phyloP scores from a whole-genome alignment of 35 echinoderm and acorn worm species.

The Ophiothrix spiculata region DNA sequence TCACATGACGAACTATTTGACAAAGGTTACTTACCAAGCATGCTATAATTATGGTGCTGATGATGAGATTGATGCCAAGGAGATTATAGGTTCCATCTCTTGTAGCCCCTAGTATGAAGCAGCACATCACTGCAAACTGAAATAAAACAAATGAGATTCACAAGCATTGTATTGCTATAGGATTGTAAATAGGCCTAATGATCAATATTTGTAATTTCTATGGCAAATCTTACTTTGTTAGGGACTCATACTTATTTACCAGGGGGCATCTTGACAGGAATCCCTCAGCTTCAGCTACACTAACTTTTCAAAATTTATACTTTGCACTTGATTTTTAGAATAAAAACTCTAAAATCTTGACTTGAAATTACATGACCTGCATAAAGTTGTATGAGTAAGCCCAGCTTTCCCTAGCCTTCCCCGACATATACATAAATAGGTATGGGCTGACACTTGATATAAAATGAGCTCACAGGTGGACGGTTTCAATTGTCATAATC shows the following conservation, averaged over 20 bases:
- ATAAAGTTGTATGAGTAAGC: too few relatives aligned
- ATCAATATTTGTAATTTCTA: neutral
- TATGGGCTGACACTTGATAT: too few relatives aligned
- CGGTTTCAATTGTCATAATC: too few relatives aligned
- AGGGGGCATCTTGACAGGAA: neutral
- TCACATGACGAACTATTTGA: too few relatives aligned
- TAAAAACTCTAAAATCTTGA: too few relatives aligned
- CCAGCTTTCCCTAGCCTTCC: too few relatives aligned
- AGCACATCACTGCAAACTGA: conserved; percentile 15
- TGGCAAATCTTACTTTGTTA: too few relatives aligned
- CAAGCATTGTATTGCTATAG: neutral
- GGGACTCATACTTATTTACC: too few relatives aligned
- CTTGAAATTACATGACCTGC: too few relatives aligned
- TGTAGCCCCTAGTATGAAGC: conserved; percentile 7
- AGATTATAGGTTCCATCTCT: conserved; percentile 10
- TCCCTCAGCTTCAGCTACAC: neutral
- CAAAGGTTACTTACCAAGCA: conserved; percentile 8
- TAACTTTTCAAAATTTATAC: neutral
- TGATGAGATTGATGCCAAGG: conserved; percentile 17
- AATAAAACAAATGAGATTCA: neutral
- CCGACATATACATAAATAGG: too few relatives aligned
- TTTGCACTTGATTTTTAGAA: neutral
- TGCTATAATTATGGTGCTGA: conserved; percentile 18
- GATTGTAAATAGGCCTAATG: neutral
- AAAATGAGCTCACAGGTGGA: too few relatives aligned